These are phyloP conservation scores for Falco naumanni DNA, from an alignment of 2,797 vertebrate genomes.

Conservation along the genomic window DNA sequence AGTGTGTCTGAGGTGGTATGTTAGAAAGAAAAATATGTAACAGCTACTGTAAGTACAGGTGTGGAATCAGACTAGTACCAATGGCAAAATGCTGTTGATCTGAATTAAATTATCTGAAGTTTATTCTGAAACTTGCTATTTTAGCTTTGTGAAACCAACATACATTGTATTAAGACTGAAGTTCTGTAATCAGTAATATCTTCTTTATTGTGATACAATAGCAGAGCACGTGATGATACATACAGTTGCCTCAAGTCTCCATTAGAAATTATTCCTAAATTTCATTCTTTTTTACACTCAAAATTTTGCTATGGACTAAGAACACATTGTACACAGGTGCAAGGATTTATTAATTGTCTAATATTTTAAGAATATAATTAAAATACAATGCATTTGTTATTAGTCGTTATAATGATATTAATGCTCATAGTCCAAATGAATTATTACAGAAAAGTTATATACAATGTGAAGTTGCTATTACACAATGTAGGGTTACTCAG, in stretches of 20 bases:
- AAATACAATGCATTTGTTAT: neutral
- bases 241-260: neutral
- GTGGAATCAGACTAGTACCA: neutral
- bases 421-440: neutral
- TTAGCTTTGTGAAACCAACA: neutral
- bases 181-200: neutral
- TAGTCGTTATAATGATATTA: neutral
- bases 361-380: neutral
- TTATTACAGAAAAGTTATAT: neutral
- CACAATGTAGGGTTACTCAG: neutral
- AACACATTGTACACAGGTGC: neutral
- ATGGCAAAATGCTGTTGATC: neutral
- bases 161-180: neutral
- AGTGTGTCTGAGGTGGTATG: neutral
- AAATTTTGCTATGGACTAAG: neutral
- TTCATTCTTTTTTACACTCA: neutral
- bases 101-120: neutral
- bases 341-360: neutral
- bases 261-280: neutral
- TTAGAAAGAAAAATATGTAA: neutral
- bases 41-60: neutral
- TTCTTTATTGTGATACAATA: neutral
- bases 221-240: neutral
- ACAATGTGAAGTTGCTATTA: neutral
- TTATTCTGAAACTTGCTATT: neutral